Evolutionary conservation across 1,140 invertebrate species (phyloP), one percentile per base, ranked within the genome.

Genomic region (Drosophila dunni): DNA sequence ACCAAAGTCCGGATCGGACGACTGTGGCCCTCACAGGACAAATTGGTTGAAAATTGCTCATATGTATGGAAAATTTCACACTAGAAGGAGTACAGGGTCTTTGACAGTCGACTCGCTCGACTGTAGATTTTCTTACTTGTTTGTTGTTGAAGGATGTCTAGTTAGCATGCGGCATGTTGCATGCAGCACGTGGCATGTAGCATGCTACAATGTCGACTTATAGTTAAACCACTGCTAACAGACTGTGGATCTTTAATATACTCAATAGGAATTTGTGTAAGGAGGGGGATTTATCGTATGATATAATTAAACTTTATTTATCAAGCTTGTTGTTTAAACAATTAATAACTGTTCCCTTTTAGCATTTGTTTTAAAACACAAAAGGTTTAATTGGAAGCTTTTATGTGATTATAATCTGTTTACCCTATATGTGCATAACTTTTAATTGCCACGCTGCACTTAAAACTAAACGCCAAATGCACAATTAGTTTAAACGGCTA

Each of bases 121-220:
- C n/a, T n/a, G n/a, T n/a, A n/a, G n/a, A n/a, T n/a, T n/a, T n/a
- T n/a, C n/a, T n/a, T n/a, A n/a, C n/a, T n/a, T n/a, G n/a, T 38
- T 65, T 15, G 10, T 7, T 29, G 50, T 24, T 67, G 66, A 62
- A 69, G 66, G 48, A 61, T 63, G 38, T 10, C 42, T 33, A 42
- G 11, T 42, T 17, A 40, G 51, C 50, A 65, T 48, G 50, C 54
- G 29, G 51, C 50, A 64, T 33, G 67, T 24, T 15, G 51, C 42
- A 64, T 38, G 50, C 53, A 13, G 38, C 50, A 53, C 42, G 38
- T 40, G 33, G 60, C 46, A 58, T 44, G 62, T 42, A 24, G 53
- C 9, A 61, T 29, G 62, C 10, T 10, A 44, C 11, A 29, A 29
- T 56, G 33, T 53, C 13, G 29, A 53, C 33, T 15, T 8, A 8